Conservation (phyloP, 2,113 vertebrate species). For the Phylloscopus trochiloides region DNA sequence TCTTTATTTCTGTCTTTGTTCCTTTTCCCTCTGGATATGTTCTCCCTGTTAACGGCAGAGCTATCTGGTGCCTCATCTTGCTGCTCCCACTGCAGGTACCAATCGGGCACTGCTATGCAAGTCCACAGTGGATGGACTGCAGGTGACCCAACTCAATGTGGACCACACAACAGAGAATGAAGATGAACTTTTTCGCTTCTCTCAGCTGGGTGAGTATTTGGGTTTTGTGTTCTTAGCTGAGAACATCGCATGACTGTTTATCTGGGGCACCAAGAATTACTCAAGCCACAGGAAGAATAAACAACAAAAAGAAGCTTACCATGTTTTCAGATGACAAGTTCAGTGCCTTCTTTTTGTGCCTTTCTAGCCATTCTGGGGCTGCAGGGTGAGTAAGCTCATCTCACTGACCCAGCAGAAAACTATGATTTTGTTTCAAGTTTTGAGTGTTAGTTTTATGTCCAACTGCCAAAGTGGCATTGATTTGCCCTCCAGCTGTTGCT, state of each 20-base stretch:
- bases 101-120: conserved; percentile 93
- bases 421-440: not conserved
- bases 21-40: not conserved
- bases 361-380: not conserved
- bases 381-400: not conserved
- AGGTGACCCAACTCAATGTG: conserved; percentile 92
- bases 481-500: conserved; percentile 34
- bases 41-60: not conserved
- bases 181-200: conserved; percentile 91
- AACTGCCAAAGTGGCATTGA: not conserved
- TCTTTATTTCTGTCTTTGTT: not conserved
- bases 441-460: not conserved
- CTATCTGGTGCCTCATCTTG: conserved; percentile 26
- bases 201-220: conserved; percentile 84
- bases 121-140: conserved; percentile 90
- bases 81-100: conserved; percentile 79
- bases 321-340: not conserved
- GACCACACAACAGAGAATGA: conserved; percentile 92
- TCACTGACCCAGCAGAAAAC: not conserved
- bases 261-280: not conserved
- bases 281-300: not conserved
- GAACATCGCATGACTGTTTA: not conserved
- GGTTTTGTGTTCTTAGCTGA: not conserved
- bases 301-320: not conserved
- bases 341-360: not conserved